Evolutionary conservation across 2,797 vertebrate genomes (phyloP).

Genomic region (Anomalospiza imberbis): DNA sequence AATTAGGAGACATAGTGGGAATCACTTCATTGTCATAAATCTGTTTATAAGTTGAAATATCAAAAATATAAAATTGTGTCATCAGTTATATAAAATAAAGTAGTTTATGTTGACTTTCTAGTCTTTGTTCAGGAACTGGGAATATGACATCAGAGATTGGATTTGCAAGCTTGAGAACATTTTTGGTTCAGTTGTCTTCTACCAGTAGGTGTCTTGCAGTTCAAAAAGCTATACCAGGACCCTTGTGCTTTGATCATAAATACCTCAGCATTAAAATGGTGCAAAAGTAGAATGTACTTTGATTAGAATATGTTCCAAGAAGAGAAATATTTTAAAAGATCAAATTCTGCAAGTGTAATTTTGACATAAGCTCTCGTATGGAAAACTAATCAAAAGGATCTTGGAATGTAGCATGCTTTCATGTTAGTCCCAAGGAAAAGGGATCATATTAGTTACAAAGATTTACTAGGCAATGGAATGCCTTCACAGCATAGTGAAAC

Average conservation of each 20-base stretch:
- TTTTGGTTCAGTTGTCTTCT: neutral
- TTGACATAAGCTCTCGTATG: neutral
- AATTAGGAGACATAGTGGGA: neutral
- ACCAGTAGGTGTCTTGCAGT: neutral
- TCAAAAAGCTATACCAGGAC: neutral
- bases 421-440: neutral
- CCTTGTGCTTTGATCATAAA: neutral
- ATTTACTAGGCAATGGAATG: neutral
- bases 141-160: neutral
- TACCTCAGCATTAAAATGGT: neutral
- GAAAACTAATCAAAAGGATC: constrained; percentile 4
- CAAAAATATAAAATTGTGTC: neutral
- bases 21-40: neutral
- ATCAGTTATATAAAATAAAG: neutral
- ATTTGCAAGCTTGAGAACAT: neutral
- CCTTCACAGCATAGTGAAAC: neutral
- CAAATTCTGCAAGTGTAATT: neutral
- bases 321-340: neutral
- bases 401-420: neutral
- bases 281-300: neutral
- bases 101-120: neutral
- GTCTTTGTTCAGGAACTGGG: neutral
- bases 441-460: neutral
- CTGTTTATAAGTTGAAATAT: neutral
- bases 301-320: neutral